Conservation (phyloP, 2,113 vertebrate genomes). For the Rhineura floridana region DNA sequence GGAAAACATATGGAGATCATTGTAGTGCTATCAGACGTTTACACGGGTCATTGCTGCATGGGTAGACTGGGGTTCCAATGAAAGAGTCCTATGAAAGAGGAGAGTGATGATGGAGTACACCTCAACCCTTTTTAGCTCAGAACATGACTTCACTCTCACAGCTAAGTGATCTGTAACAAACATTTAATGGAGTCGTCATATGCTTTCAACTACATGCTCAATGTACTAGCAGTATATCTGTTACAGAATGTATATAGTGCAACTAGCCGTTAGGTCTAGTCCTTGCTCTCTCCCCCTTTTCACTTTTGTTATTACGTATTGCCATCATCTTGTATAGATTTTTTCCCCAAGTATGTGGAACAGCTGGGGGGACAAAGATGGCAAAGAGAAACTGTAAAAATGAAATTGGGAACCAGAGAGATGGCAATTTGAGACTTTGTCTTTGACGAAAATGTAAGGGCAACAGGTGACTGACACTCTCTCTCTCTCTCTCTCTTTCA, state of each 20-base stretch:
- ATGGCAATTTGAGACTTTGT: neutral
- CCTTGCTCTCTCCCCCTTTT: neutral
- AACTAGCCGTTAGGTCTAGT: neutral
- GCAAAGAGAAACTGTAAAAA: neutral
- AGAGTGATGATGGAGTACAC: neutral
- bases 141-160: neutral
- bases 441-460: neutral
- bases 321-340: neutral
- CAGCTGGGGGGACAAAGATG: neutral
- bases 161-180: neutral
- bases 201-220: neutral
- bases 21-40: neutral
- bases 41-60: neutral
- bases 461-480: neutral
- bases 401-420: neutral
- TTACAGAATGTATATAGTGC: neutral
- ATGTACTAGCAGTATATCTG: neutral
- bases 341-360: neutral
- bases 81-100: neutral
- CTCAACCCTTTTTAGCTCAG: neutral
- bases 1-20: neutral
- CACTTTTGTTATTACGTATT: no score
- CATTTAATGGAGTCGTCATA: neutral
- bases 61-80: neutral
- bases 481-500: neutral